Evolutionary conservation across 2,888 invertebrate genomes (phyloP).

Genomic region (Eilema griseolum): DNA sequence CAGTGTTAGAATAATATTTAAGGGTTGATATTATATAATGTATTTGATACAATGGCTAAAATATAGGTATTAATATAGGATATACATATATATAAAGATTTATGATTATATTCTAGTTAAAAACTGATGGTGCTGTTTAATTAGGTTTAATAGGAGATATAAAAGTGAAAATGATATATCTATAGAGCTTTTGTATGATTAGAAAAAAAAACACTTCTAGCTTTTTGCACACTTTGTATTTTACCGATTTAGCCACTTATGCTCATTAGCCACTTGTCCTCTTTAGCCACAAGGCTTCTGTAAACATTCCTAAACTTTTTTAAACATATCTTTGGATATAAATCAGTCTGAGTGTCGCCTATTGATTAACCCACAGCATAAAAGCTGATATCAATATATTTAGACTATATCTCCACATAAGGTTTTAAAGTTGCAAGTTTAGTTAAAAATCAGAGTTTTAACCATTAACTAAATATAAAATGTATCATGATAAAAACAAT

Average conservation of each 20-base stretch:
- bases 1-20: too few relatives aligned
- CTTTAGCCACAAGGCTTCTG: neutral
- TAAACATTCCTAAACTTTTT: neutral
- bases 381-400: too few relatives aligned
- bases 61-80: too few relatives aligned
- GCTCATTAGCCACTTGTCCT: neutral
- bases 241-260: neutral
- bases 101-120: neutral
- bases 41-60: neutral
- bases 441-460: too few relatives aligned
- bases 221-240: too few relatives aligned
- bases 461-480: too few relatives aligned
- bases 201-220: neutral
- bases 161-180: neutral
- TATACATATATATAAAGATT: too few relatives aligned
- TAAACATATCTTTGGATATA: neutral
- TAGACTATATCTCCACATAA: too few relatives aligned
- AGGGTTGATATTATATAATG: neutral
- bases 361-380: too few relatives aligned
- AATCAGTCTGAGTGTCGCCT: too few relatives aligned
- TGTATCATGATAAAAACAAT: too few relatives aligned
- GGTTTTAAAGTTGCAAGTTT: too few relatives aligned
- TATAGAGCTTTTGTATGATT: neutral
- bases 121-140: neutral
- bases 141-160: neutral